phyloP scores from a whole-genome alignment of 1,140 invertebrate genomes.

The Macrobrachium rosenbergii region DNA sequence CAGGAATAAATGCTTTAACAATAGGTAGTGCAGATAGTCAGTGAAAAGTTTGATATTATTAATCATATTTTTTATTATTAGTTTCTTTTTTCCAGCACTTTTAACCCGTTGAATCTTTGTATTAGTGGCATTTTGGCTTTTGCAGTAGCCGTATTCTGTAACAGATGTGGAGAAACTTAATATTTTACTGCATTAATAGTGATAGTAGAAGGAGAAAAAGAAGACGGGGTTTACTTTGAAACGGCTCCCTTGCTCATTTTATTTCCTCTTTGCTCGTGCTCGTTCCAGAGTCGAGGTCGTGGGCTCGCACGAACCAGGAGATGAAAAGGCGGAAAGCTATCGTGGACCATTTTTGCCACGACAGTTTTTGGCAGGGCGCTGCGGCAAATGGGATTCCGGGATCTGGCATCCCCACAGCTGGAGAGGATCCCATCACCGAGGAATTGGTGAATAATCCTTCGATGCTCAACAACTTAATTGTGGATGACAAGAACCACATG shows the following conservation, averaged over 20 bases:
- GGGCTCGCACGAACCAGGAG: neutral
- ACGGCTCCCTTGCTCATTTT: neutral
- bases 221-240: neutral
- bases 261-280: neutral
- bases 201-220: too few species aligned
- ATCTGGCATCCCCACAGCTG: neutral
- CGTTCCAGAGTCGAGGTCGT: neutral
- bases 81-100: neutral
- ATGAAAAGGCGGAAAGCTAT: constrained; percentile 22
- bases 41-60: neutral
- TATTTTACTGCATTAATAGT: too few species aligned
- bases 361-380: neutral
- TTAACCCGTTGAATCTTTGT: neutral
- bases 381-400: neutral
- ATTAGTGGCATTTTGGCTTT: neutral
- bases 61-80: neutral
- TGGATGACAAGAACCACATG: constrained; percentile 84
- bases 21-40: neutral
- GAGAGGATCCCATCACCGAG: constrained; percentile 7
- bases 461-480: constrained; percentile 73
- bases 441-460: constrained; percentile 13
- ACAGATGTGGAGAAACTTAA: neutral
- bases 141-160: neutral
- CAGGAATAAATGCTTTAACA: too few species aligned
- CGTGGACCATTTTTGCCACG: constrained; percentile 8